Evolutionary conservation across 23 tunicate genomes (phyloP).

Genomic region (Ciona savignyi): DNA sequence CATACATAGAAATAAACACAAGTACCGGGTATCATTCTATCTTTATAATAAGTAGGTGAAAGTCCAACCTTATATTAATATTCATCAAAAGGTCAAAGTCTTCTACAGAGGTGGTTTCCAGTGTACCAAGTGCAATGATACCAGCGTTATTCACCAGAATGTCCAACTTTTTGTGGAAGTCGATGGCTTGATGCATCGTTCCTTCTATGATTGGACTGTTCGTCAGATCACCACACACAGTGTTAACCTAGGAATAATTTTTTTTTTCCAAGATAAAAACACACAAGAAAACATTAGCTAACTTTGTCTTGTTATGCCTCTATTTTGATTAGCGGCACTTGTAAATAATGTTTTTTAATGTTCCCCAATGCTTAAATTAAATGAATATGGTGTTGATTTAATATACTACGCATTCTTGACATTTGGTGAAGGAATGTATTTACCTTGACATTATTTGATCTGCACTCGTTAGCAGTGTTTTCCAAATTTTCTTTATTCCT

Average conservation of each 20-base stretch:
- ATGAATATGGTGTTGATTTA: too few relatives aligned
- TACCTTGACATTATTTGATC: conserved; percentile 30
- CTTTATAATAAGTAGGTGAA: too few relatives aligned
- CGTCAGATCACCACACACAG: conserved; percentile 30
- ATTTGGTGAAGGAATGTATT: neutral
- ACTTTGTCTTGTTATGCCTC: neutral
- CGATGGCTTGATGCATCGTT: conserved; percentile 4
- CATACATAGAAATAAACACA: too few relatives aligned
- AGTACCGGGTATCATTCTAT: too few relatives aligned
- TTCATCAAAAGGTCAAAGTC: conserved; percentile 39
- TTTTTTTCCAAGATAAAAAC: neutral
- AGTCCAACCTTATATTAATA: conserved; percentile 42
- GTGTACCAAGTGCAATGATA: conserved; percentile 32
- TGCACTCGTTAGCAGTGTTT: conserved; percentile 26
- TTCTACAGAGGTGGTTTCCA: conserved; percentile 23
- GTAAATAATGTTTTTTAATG: too few relatives aligned
- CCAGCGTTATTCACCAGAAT: conserved; percentile 51
- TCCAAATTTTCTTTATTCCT: conserved; percentile 37
- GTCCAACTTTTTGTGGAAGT: conserved; percentile 11
- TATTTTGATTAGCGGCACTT: neutral
- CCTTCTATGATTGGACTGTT: neutral
- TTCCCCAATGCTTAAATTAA: too few relatives aligned
- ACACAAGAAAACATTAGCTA: neutral
- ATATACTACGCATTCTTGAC: too few relatives aligned
- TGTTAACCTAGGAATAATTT: conserved; percentile 1